A percentile compares a stretch with the other conserved stretches of the same genome.
phyloP scores from a whole-genome alignment of 2,797 vertebrate genomes.

The Pangasius krempfi region DNA sequence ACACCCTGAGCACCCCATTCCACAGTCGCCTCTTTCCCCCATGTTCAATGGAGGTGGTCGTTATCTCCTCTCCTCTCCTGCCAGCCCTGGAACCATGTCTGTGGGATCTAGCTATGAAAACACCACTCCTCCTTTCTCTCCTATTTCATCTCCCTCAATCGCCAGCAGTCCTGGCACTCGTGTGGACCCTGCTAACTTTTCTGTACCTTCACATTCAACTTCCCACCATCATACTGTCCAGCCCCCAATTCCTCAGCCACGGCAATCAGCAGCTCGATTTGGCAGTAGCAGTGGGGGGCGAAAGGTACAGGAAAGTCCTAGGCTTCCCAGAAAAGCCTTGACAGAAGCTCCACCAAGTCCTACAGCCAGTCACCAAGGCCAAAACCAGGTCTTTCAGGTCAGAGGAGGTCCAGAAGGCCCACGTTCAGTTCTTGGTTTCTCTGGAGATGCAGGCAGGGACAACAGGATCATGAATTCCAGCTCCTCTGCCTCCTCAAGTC shows the following conservation, averaged over 20 bases:
- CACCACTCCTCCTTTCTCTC: constrained; percentile 74
- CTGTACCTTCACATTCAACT: constrained; percentile 79
- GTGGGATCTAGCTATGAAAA: constrained; percentile 84
- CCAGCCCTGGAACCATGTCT: constrained; percentile 73
- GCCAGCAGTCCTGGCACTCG: constrained; percentile 76
- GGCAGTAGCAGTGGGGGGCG: constrained; percentile 50
- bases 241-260: constrained; percentile 72
- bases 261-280: constrained; percentile 64
- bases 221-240: constrained; percentile 75
- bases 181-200: constrained; percentile 69
- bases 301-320: constrained; percentile 69
- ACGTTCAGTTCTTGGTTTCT: constrained; percentile 56
- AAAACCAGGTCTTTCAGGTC: constrained; percentile 56
- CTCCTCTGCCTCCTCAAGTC: constrained; percentile 66
- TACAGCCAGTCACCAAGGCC: constrained; percentile 60
- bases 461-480: constrained; percentile 49
- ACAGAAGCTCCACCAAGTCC: constrained; percentile 72
- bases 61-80: constrained; percentile 71
- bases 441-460: constrained; percentile 52
- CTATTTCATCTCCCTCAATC: constrained; percentile 71
- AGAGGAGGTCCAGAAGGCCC: constrained; percentile 64
- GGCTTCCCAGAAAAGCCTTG: constrained; percentile 63
- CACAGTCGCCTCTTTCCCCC: constrained; percentile 66
- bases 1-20: constrained; percentile 10
- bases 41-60: constrained; percentile 78